These are phyloP conservation scores for Acanthosepion pharaonis DNA, from an alignment of 2,888 invertebrate species.

Conservation along the genomic window DNA sequence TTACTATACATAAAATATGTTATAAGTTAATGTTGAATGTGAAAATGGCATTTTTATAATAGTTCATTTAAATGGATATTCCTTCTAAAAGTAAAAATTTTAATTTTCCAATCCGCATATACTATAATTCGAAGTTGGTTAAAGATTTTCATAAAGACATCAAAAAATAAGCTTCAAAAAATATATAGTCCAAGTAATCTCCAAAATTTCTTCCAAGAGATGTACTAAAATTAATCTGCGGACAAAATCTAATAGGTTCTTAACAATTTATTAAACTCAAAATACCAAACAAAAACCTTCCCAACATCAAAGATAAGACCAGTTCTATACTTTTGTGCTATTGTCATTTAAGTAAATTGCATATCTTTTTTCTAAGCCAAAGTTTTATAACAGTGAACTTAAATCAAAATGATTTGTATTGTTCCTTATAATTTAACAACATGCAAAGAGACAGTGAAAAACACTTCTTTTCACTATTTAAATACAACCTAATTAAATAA, in stretches of 20 bases:
- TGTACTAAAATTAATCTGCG: too few species aligned
- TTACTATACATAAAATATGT: too few species aligned
- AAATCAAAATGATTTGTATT: neutral
- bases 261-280: neutral
- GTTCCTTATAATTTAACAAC: neutral
- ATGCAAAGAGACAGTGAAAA: neutral
- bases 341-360: neutral
- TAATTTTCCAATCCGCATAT: too few species aligned
- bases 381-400: neutral
- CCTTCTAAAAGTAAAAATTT: too few species aligned
- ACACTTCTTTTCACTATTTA: neutral
- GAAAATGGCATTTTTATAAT: too few species aligned
- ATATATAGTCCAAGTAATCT: too few species aligned
- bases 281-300: neutral
- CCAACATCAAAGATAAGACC: neutral
- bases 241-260: neutral
- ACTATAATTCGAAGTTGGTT: too few species aligned
- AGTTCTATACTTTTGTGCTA: neutral
- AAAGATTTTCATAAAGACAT: too few species aligned
- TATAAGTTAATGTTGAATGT: too few species aligned
- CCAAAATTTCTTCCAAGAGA: too few species aligned
- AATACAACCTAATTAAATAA: neutral
- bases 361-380: neutral
- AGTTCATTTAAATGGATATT: too few species aligned
- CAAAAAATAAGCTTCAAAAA: too few species aligned